Evolutionary conservation across 2,797 vertebrate genomes (phyloP), one percentile per base, ranked within the genome.

Genomic region (Remorina albescens): DNA sequence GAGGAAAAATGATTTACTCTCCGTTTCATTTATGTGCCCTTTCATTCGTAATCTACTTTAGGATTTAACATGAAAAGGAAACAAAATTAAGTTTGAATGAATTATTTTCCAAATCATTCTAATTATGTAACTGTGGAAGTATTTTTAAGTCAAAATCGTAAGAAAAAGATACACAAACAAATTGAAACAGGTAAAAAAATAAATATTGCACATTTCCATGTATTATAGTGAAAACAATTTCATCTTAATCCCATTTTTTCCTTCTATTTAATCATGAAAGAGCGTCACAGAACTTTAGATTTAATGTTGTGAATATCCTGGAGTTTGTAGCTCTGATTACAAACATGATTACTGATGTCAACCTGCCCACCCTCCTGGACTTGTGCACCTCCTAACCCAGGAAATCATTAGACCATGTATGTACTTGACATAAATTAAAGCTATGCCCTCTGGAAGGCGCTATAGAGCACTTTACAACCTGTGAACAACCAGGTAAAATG

Each of bases 381-480:
- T 28, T 51, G 36, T 5, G 19, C n/a, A 37, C 10, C 4, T 51
- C 26, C 57, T 51, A 47, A 59, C 19, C 37, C 51, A 44, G 50
- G 39, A 53, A 65, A 34, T 61, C 36, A 57, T 13, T 39, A 76
- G 36, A 42, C 15, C 12, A 6, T 2, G 25, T 11, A 46, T 37
- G 34, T 11, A 28, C 21, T 59, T 16, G 41, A 26, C 12, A 21
- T 39, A 1, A 42, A 1, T 25, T 44, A 19, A 53, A 34, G 26
- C 6, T 18, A 25, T 47, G 7, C 8, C 66, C 46, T 74, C 50
- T 62, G 6, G 59, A 42, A 8, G 70, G 67, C 28, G 34, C 41
- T 26, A 11, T 19, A 67, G 34, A 76, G 3, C 54, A 46, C 44
- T 37, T 63, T 16, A 60, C 39, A 61, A 37, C 71, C 41, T 42